phyloP scores from a whole-genome alignment of 2,888 invertebrate genomes.

The Tetragonula carbonaria region DNA sequence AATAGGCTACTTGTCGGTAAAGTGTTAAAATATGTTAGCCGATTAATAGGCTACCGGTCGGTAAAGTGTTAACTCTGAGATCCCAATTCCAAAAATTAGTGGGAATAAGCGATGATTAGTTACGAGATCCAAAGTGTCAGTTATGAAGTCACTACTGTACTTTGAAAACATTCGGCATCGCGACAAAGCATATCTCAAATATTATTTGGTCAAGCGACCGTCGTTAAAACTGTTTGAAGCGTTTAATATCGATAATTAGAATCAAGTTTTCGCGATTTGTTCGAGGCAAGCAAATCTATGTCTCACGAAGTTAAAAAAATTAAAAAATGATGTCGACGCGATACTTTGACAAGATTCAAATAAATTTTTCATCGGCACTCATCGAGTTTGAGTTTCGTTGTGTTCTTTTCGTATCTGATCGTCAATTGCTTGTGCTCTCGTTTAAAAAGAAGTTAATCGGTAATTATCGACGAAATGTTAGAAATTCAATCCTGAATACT shows the following conservation, averaged over 20 bases:
- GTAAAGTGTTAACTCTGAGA: no score
- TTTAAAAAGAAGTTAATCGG: not conserved
- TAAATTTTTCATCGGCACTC: no score
- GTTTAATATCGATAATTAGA: not conserved
- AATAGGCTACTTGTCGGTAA: no score
- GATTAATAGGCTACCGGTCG: no score
- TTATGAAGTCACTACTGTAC: no score
- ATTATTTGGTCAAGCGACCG: not conserved
- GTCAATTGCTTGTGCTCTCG: not conserved
- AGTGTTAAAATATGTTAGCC: no score
- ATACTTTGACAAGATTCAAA: not conserved
- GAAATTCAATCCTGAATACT: constrained; percentile 6
- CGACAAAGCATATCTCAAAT: constrained; percentile 9
- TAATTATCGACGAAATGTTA: constrained; percentile 4
- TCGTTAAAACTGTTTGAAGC: not conserved
- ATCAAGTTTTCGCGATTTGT: not conserved
- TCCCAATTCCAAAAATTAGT: no score
- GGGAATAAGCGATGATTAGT: no score
- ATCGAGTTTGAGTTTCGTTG: no score
- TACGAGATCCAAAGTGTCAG: no score
- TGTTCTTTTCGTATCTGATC: not conserved
- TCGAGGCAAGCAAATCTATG: not conserved
- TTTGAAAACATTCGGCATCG: not conserved
- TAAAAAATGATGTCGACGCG: no score
- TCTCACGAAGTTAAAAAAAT: no score